Conservation (phyloP, 2,888 invertebrate genomes). For the Agonopterix subpropinquella region DNA sequence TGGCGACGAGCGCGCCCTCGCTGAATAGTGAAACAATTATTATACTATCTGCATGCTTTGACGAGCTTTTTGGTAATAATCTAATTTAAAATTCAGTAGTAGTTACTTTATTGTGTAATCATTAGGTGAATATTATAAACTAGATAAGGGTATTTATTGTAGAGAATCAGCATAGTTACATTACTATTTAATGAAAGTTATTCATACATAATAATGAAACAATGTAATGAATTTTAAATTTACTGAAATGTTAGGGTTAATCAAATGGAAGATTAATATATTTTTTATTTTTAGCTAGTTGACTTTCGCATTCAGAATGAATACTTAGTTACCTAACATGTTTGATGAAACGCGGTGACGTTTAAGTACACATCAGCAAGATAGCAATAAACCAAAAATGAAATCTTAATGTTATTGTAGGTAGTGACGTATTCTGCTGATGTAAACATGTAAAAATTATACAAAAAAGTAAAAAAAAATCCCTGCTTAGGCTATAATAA, state of each 20-base stretch:
- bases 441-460: slow-evolving; percentile 68
- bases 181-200: slow-evolving; percentile 64
- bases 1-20: slow-evolving; percentile 59
- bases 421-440: slow-evolving; percentile 70
- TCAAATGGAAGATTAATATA: slow-evolving; percentile 69
- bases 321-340: slow-evolving; percentile 53
- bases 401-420: slow-evolving; percentile 68
- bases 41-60: slow-evolving; percentile 74
- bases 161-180: slow-evolving; percentile 68
- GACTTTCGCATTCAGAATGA: slow-evolving; percentile 62
- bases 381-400: slow-evolving; percentile 76
- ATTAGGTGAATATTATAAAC: slow-evolving; percentile 63
- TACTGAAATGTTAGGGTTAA: slow-evolving; percentile 62
- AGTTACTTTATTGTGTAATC: slow-evolving; percentile 73
- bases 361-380: slow-evolving; percentile 49
- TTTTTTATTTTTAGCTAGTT: slow-evolving; percentile 75
- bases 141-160: slow-evolving; percentile 75
- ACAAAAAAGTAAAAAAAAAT: slow-evolving; percentile 62
- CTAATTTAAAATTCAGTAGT: slow-evolving; percentile 65
- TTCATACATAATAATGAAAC: slow-evolving; percentile 70
- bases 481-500: slow-evolving; percentile 69
- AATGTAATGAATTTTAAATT: slow-evolving; percentile 60
- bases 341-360: slow-evolving; percentile 31
- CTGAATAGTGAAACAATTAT: slow-evolving; percentile 68
- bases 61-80: slow-evolving; percentile 76